phyloP scores from a whole-genome alignment of 2,797 vertebrate genomes.

The Gobionotothen gibberifrons region DNA sequence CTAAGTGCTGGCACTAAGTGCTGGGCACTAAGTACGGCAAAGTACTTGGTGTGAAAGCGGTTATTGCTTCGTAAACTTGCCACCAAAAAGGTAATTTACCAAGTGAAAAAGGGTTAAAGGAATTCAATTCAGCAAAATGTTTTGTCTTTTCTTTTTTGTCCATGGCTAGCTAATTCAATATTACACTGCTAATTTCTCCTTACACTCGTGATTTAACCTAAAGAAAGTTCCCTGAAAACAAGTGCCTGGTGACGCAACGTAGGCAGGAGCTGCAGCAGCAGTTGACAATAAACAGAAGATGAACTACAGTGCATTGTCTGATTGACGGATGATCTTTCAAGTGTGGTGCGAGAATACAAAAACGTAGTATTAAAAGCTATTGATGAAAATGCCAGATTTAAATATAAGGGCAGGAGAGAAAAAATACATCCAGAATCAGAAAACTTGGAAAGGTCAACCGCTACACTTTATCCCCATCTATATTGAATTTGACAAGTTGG shows the following conservation, averaged over 20 bases:
- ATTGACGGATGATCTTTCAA: constrained; percentile 44
- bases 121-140: not conserved
- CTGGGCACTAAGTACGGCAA: too few species aligned
- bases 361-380: constrained; percentile 2
- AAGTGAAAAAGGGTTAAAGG: not conserved
- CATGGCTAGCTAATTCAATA: not conserved
- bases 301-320: not conserved
- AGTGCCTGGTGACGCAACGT: not conserved
- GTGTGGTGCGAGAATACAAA: constrained; percentile 2
- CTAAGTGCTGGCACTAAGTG: too few species aligned
- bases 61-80: too few species aligned
- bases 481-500: constrained; percentile 1
- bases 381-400: not conserved
- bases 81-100: not conserved
- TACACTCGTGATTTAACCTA: not conserved
- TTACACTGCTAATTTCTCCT: not conserved
- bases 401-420: constrained; percentile 1
- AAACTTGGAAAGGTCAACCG: constrained; percentile 28
- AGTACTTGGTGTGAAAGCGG: too few species aligned
- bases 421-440: constrained; percentile 6
- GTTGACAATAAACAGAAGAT: constrained; percentile 19
- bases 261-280: constrained; percentile 6
- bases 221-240: not conserved
- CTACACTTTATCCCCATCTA: constrained; percentile 36
- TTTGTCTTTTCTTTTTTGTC: not conserved